A percentile compares a stretch with the other conserved stretches of the same genome.
Conservation (phyloP, 2,113 vertebrate species). For the Rhadina sibilatrix region DNA sequence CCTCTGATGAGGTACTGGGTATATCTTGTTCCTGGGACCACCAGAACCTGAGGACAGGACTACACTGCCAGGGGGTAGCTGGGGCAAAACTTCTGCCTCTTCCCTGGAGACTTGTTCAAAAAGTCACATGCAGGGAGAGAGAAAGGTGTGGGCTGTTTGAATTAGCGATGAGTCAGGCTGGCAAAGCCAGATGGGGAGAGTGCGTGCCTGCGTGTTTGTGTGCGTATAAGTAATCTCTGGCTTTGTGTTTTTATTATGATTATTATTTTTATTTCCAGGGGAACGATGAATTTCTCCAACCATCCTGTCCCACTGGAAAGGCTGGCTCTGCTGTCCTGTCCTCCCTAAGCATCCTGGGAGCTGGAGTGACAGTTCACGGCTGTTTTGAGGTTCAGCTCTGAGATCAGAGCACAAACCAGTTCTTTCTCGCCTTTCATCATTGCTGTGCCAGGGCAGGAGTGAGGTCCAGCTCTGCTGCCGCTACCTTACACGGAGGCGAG, state of each 20-base stretch:
- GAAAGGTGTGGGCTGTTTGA: conserved; percentile 72
- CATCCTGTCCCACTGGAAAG: conserved; percentile 65
- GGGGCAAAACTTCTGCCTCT: not conserved
- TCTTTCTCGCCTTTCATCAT: conserved; percentile 57
- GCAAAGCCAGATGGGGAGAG: conserved; percentile 66
- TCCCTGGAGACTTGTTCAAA: not conserved
- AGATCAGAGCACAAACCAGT: conserved; percentile 65
- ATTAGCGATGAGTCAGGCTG: conserved; percentile 68
- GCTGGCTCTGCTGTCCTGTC: conserved; percentile 63
- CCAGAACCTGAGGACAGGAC: fast-evolving
- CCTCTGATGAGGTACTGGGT: too few species aligned
- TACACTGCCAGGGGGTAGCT: fast-evolving
- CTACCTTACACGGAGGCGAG: not conserved
- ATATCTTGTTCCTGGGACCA: not conserved
- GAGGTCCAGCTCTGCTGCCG: not conserved
- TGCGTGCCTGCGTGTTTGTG: conserved; percentile 65
- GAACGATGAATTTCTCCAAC: conserved; percentile 65
- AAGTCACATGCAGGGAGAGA: conserved; percentile 21
- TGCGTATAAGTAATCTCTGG: conserved; percentile 61
- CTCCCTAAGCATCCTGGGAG: conserved; percentile 52
- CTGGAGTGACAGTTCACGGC: not conserved
- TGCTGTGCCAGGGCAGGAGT: not conserved
- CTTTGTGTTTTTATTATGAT: conserved; percentile 70
- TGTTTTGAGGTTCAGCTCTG: conserved; percentile 61
- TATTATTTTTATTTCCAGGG: conserved; percentile 68